A percentile compares a stretch with the other conserved stretches of the same genome.
Evolutionary conservation across 2,797 vertebrate species (phyloP).

Genomic region (Glossophaga mutica): DNA sequence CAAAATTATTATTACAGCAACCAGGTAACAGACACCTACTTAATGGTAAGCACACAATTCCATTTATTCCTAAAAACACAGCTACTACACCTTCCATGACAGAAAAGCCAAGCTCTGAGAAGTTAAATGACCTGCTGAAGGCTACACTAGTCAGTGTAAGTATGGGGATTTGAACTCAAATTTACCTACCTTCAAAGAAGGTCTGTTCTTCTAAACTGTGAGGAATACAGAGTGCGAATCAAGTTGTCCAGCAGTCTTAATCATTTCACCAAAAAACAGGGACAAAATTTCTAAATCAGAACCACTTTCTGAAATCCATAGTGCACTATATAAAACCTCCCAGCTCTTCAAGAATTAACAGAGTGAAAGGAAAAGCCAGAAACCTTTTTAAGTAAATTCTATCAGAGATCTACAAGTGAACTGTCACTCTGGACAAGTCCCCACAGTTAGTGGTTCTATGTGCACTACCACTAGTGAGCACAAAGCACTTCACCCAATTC

Average conservation of each 20-base stretch:
- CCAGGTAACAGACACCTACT: not conserved
- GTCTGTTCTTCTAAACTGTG: not conserved
- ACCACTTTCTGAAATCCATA: not conserved
- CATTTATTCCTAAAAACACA: not conserved
- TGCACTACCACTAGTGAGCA: not conserved
- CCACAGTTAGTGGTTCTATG: not conserved
- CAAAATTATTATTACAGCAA: not conserved
- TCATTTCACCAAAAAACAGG: not conserved
- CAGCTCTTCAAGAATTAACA: conserved; percentile 20
- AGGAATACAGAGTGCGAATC: not conserved
- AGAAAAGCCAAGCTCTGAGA: not conserved
- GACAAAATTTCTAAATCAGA: not conserved
- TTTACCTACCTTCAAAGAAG: not conserved
- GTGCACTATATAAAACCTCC: not conserved
- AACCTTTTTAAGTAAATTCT: conserved; percentile 3
- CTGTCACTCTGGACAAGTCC: not conserved
- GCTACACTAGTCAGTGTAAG: not conserved
- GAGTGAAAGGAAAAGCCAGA: not conserved
- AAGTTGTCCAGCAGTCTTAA: not conserved
- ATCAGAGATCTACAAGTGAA: not conserved
- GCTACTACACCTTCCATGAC: not conserved
- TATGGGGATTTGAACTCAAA: not conserved
- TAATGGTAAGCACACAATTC: not conserved
- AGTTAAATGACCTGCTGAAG: not conserved
- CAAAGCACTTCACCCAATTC: not conserved